These are phyloP conservation scores for Hyphantria cunea DNA, from an alignment of 1,140 invertebrate genomes.

Conservation along the genomic window DNA sequence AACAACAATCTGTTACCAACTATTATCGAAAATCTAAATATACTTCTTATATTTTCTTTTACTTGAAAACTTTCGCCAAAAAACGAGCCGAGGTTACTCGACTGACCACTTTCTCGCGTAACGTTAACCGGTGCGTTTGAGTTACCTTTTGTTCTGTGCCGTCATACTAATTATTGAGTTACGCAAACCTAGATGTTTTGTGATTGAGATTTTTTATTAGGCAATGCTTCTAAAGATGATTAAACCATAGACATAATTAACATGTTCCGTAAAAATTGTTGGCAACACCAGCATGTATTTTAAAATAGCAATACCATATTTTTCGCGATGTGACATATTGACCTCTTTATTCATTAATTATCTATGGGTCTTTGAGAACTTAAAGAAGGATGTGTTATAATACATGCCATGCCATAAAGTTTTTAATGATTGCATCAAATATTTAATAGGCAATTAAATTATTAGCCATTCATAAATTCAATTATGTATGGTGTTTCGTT, in stretches of 20 bases:
- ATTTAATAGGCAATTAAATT: too few species aligned
- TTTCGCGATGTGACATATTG: neutral
- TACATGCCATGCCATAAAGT: too few species aligned
- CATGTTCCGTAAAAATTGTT: neutral
- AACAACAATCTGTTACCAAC: slow-evolving; percentile 10
- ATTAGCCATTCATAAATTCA: too few species aligned
- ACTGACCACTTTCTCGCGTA: slow-evolving; percentile 28
- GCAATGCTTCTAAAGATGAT: neutral
- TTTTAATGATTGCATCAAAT: too few species aligned
- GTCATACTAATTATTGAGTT: slow-evolving; percentile 32
- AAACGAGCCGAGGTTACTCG: slow-evolving; percentile 23
- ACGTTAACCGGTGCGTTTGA: slow-evolving; percentile 19
- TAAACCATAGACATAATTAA: neutral
- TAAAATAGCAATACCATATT: too few species aligned
- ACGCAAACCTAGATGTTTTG: slow-evolving; percentile 24
- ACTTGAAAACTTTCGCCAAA: slow-evolving; percentile 34
- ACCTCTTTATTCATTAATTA: neutral
- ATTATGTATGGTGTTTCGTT: too few species aligned
- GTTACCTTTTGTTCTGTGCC: slow-evolving; percentile 29
- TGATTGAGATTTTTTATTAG: neutral
- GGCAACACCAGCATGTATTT: too few species aligned
- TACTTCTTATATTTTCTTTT: slow-evolving; percentile 12
- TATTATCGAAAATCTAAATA: slow-evolving; percentile 12
- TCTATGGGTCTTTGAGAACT: too few species aligned
- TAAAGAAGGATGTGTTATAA: too few species aligned